Percentiles rank a stretch among this genome's conserved stretches.
phyloP scores from a whole-genome alignment of 1,140 invertebrate species.

The Drosophila orena region DNA sequence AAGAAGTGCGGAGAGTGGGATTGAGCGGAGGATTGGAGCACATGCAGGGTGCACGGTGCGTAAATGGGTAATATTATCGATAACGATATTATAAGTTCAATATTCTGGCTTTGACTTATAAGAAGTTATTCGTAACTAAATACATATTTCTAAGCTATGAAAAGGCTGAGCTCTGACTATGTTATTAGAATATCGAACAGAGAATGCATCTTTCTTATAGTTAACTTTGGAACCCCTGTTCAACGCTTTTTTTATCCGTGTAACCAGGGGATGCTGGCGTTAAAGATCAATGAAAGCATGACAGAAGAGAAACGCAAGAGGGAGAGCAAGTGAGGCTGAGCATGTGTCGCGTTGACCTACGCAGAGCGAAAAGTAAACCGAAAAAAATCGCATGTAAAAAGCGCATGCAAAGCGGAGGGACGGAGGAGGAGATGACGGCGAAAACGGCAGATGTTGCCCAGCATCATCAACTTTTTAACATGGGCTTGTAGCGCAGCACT shows the following conservation, averaged over 20 bases:
- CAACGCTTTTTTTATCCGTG: constrained; percentile 13
- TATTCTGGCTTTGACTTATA: not conserved
- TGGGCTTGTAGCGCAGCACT: constrained; percentile 19
- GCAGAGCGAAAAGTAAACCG: constrained; percentile 70
- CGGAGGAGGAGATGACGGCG: constrained; percentile 45
- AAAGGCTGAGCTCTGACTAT: too few species aligned
- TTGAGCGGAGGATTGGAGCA: constrained; percentile 15
- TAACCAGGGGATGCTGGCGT: constrained; percentile 62
- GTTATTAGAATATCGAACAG: too few species aligned
- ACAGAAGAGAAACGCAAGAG: constrained; percentile 28
- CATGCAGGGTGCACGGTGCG: constrained; percentile 53
- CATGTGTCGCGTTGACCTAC: constrained; percentile 81
- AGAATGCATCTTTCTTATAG: too few species aligned
- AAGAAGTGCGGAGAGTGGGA: constrained; percentile 1
- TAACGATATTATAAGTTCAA: not conserved
- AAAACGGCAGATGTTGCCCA: constrained; percentile 75
- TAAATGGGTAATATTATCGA: not conserved
- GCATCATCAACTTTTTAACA: constrained; percentile 30
- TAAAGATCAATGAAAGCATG: constrained; percentile 77
- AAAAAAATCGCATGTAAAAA: constrained; percentile 61
- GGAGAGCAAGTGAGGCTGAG: constrained; percentile 53
- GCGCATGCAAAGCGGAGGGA: constrained; percentile 62
- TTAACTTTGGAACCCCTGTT: too few species aligned
- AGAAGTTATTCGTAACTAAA: too few species aligned
- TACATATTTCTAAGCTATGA: too few species aligned